A percentile compares a stretch with the other conserved stretches of the same genome.
Conservation (phyloP, 2,888 invertebrate genomes). For the Galerucella nymphaeae region DNA sequence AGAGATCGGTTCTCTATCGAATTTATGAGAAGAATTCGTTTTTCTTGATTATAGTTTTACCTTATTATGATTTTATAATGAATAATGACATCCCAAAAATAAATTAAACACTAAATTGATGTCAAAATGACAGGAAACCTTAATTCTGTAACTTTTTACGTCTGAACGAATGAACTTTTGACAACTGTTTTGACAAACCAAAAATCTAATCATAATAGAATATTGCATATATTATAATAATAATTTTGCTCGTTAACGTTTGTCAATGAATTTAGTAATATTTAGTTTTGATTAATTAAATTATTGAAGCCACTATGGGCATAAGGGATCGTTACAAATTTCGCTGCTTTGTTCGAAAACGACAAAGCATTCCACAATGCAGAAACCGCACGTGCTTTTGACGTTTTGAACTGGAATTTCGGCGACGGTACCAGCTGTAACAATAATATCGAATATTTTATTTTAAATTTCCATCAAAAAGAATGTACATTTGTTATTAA, state of each 20-base stretch:
- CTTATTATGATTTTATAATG: too few relatives aligned
- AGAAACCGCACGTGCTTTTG: slow-evolving; percentile 12
- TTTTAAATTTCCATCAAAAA: not conserved
- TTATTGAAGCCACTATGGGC: not conserved
- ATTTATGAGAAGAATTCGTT: not conserved
- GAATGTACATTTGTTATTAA: not conserved
- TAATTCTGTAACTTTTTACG: too few relatives aligned
- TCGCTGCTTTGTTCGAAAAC: slow-evolving; percentile 9
- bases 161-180: too few relatives aligned
- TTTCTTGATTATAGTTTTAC: too few relatives aligned
- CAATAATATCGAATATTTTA: not conserved
- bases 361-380: slow-evolving; percentile 12
- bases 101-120: too few relatives aligned
- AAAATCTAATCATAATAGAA: too few relatives aligned
- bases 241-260: not conserved
- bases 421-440: not conserved
- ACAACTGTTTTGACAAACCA: too few relatives aligned
- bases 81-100: too few relatives aligned
- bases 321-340: slow-evolving; percentile 2
- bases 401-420: slow-evolving; percentile 5
- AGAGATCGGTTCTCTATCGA: not conserved
- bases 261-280: slow-evolving; percentile 1
- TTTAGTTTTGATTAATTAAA: not conserved
- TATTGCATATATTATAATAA: not conserved
- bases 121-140: too few relatives aligned